phyloP scores from a whole-genome alignment of 2,888 invertebrate genomes.

The Steinernema carpocapsae region DNA sequence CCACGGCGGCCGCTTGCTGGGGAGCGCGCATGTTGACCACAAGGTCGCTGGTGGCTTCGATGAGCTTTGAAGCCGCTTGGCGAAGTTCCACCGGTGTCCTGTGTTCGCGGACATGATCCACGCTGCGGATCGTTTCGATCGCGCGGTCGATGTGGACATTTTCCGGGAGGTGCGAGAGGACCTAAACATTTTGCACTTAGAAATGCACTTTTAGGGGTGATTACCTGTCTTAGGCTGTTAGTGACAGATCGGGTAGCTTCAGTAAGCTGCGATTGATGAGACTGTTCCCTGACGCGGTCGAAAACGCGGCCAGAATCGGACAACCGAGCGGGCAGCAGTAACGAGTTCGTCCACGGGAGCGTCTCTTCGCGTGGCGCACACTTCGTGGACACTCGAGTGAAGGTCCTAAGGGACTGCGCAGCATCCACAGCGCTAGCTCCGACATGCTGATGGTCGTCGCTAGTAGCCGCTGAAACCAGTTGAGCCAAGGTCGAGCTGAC shows the following conservation, averaged over 20 bases:
- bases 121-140: slow-evolving; percentile 77
- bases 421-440: slow-evolving; percentile 64
- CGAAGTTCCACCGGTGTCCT: slow-evolving; percentile 77
- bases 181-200: no score
- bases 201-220: no score
- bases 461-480: slow-evolving; percentile 83
- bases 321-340: slow-evolving; percentile 61
- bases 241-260: slow-evolving; percentile 55
- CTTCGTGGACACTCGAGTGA: slow-evolving; percentile 57
- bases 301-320: slow-evolving; percentile 63
- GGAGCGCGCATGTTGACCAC: slow-evolving; percentile 69
- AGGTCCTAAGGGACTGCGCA: slow-evolving; percentile 58
- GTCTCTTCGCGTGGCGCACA: slow-evolving; percentile 55
- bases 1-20: slow-evolving; percentile 52
- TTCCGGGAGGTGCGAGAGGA: slow-evolving; percentile 87
- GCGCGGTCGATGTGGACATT: slow-evolving; percentile 89
- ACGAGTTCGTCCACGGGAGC: slow-evolving; percentile 53
- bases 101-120: slow-evolving; percentile 49
- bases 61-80: slow-evolving; percentile 82
- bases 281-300: slow-evolving; percentile 59
- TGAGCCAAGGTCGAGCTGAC: slow-evolving; percentile 82
- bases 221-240: slow-evolving; percentile 76
- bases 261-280: slow-evolving; percentile 50
- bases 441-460: slow-evolving; percentile 79
- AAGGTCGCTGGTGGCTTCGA: slow-evolving; percentile 83